Base-by-base conservation (phyloP, 2,113 vertebrate species). In the Pterophyllum scalare region DNA sequence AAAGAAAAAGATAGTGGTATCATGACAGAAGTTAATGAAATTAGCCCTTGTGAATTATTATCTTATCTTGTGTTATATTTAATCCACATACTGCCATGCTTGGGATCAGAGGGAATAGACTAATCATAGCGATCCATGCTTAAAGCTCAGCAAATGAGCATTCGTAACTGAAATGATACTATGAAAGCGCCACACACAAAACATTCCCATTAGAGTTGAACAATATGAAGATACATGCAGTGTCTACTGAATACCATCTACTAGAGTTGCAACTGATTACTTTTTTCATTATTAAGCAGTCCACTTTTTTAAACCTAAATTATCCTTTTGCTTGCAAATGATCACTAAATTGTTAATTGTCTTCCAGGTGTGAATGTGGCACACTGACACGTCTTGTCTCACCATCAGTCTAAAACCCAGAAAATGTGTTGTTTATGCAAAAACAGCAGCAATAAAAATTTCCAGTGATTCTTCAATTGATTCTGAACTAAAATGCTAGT, bases 21-120 rank as follows among this genome's bases (percentile, higher is more conserved):
- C 59, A 88, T 15, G 12, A 80, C 43, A 77, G 35, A 91, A 80
- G 56, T 33, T 75, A 76, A 82, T 87, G 87, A 84, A 92, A 87
- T 87, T 31, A 74, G 60, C 60, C 40, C 24, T 33, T 57, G 33
- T 33, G 59, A 28, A 77, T 82, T 80, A 59, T 58, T 46, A 81
- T 78, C 43, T 43, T 77, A 90, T 88, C 61, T 56, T 59, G 24
- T 13, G 19, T 58, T 78, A 26, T 79, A 83, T 82, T 85, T 78
- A 77, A 86, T 86, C 83, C 57, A 61, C 49, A 74, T n/a, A 58
- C 43, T 75, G 76, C 35, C 35, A 82, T 67, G 75, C 52, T 24
- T 59, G 24, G 46, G 59, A 75, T 79, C 72, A 78, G 65, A 75
- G 49, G 33, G 31, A 75, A 77, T 12, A 60, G 54, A 58, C 74